Evolutionary conservation across 2,888 invertebrate species (phyloP).

Genomic region (Liodrosophila aerea): DNA sequence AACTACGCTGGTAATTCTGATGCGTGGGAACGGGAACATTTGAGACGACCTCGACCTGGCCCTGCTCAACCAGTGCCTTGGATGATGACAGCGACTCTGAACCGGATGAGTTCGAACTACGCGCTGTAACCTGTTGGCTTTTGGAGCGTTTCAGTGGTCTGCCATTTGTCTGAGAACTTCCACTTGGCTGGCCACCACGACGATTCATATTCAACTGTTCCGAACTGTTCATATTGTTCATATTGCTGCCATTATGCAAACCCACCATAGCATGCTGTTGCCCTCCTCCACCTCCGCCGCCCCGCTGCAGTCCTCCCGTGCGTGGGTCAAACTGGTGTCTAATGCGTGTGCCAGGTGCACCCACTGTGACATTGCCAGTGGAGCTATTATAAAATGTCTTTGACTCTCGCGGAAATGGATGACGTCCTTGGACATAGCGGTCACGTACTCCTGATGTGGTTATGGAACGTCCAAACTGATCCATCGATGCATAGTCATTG

Average conservation of each 20-base stretch:
- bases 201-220: slow-evolving; percentile 20
- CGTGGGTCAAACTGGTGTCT: slow-evolving; percentile 40
- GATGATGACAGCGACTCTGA: slow-evolving; percentile 56
- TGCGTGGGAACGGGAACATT: slow-evolving; percentile 2
- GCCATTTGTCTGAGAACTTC: slow-evolving; percentile 14
- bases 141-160: slow-evolving; percentile 39
- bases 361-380: slow-evolving; percentile 23
- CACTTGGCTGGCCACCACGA: slow-evolving; percentile 20
- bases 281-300: too few species aligned
- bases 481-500: slow-evolving; percentile 20
- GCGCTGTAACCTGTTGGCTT: slow-evolving; percentile 21
- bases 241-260: too few species aligned
- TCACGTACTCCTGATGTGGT: slow-evolving; percentile 25
- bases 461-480: slow-evolving; percentile 37
- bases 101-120: slow-evolving; percentile 54
- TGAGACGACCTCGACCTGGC: slow-evolving; percentile 11
- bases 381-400: slow-evolving; percentile 64
- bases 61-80: slow-evolving; percentile 43
- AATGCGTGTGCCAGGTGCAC: slow-evolving; percentile 47
- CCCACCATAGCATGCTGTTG: slow-evolving; percentile 7
- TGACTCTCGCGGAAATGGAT: slow-evolving; percentile 46
- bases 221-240: slow-evolving; percentile 11
- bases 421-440: slow-evolving; percentile 29
- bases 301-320: slow-evolving; percentile 25
- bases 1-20: slow-evolving; percentile 52